Evolutionary conservation across 2,888 invertebrate species (phyloP).

Genomic region (Xanthorhoe designata): DNA sequence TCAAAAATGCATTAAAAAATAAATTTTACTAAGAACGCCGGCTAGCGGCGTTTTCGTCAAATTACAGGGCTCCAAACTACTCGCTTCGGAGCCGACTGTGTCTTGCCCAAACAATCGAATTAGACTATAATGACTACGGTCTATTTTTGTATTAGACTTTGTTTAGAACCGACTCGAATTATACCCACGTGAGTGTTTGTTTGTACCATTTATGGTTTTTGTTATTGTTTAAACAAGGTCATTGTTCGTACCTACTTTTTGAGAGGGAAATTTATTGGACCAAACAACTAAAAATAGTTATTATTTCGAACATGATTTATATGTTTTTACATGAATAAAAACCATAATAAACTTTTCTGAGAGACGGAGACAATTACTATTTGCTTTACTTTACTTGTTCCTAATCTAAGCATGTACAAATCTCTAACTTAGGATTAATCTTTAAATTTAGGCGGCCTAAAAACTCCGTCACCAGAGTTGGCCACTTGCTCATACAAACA

Average conservation of each 20-base stretch:
- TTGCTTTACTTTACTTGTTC: too few relatives aligned
- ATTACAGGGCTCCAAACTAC: constrained; percentile 76
- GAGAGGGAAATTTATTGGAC: background rate
- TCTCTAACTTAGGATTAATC: too few relatives aligned
- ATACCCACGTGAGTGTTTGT: constrained; percentile 35
- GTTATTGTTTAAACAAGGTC: constrained; percentile 20
- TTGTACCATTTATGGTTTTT: constrained; percentile 20
- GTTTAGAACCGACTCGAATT: constrained; percentile 35
- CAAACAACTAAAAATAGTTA: background rate
- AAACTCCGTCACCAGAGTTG: too few relatives aligned
- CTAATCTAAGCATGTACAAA: too few relatives aligned
- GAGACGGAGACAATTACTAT: too few relatives aligned
- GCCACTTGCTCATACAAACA: too few relatives aligned
- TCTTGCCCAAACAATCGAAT: constrained; percentile 81
- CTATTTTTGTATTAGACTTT: constrained; percentile 44
- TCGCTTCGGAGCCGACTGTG: constrained; percentile 66
- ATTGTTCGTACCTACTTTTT: background rate
- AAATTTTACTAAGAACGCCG: constrained; percentile 65
- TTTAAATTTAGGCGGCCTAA: too few relatives aligned
- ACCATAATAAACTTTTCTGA: too few relatives aligned
- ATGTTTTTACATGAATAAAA: too few relatives aligned
- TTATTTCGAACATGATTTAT: too few relatives aligned
- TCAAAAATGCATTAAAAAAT: constrained; percentile 32
- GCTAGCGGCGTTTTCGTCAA: constrained; percentile 62
- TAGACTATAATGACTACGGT: constrained; percentile 72